Conservation (phyloP, 1,140 invertebrate genomes). For the Grapholita molesta region DNA sequence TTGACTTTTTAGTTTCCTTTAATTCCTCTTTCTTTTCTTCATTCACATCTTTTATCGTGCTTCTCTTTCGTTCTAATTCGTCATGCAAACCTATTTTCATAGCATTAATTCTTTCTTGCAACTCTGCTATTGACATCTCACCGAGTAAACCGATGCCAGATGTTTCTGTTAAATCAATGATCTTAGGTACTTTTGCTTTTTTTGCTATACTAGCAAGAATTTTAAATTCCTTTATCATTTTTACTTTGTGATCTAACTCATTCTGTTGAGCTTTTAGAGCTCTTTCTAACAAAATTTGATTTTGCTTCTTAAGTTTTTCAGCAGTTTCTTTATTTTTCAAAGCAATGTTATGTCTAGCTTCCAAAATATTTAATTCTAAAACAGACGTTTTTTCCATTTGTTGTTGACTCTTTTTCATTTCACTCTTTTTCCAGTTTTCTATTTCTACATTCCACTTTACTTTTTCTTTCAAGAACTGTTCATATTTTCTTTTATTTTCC, state of each 20-base stretch:
- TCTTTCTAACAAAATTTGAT: slow-evolving; percentile 53
- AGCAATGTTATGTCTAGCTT: slow-evolving; percentile 64
- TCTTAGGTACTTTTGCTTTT: slow-evolving; percentile 62
- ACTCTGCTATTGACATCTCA: slow-evolving; percentile 80
- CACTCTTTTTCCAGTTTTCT: slow-evolving; percentile 66
- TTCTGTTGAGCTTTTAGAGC: slow-evolving; percentile 66
- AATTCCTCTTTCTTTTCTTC: slow-evolving; percentile 44
- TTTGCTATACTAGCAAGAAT: slow-evolving; percentile 69
- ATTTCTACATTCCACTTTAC: slow-evolving; percentile 67
- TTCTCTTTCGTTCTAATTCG: slow-evolving; percentile 72
- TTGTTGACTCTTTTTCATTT: slow-evolving; percentile 69
- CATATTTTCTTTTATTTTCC: slow-evolving; percentile 74
- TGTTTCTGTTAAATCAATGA: slow-evolving; percentile 78
- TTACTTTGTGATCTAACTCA: slow-evolving; percentile 71
- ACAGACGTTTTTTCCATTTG: slow-evolving; percentile 70
- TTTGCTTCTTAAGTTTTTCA: slow-evolving; percentile 67
- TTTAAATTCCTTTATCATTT: slow-evolving; percentile 79
- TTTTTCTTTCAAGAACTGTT: slow-evolving; percentile 73
- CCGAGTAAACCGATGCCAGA: slow-evolving; percentile 77
- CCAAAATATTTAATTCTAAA: slow-evolving; percentile 64
- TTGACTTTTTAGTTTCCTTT: slow-evolving; percentile 48
- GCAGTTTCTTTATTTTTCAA: slow-evolving; percentile 69
- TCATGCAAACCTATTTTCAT: slow-evolving; percentile 73
- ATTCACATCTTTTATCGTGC: slow-evolving; percentile 51
- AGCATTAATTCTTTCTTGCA: slow-evolving; percentile 72